Conservation (phyloP, 2,888 invertebrate genomes). For the Zaprionus bogoriensis region DNA sequence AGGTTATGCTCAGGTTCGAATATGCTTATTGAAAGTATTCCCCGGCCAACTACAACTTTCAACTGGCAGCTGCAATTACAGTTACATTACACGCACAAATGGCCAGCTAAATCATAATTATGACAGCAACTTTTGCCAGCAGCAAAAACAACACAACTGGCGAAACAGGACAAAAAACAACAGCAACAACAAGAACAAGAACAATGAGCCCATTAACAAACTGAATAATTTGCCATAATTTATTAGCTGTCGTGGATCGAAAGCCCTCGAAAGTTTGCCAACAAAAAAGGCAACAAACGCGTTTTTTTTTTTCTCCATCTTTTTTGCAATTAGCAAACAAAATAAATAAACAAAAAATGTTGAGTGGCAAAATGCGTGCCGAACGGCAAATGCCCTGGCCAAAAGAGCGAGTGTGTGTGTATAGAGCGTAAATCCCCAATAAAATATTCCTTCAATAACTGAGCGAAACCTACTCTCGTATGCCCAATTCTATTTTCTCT, state of each 20-base stretch:
- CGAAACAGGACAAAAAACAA: slow-evolving; percentile 26
- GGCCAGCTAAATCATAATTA: slow-evolving; percentile 65
- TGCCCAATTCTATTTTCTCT: not conserved
- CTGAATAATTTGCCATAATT: slow-evolving; percentile 64
- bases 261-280: slow-evolving; percentile 38
- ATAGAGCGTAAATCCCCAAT: not conserved
- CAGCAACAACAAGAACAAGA: slow-evolving; percentile 25
- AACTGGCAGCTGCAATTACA: slow-evolving; percentile 40
- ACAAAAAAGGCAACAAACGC: slow-evolving; percentile 10
- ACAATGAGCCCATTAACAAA: slow-evolving; percentile 58
- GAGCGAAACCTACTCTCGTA: not conserved
- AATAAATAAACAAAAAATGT: slow-evolving; percentile 17
- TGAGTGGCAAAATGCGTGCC: not conserved
- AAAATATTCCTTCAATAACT: not conserved
- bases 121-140: slow-evolving; percentile 59
- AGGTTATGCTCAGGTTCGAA: not conserved
- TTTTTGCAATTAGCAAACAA: slow-evolving; percentile 20
- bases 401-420: no score
- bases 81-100: slow-evolving; percentile 29
- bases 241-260: slow-evolving; percentile 56
- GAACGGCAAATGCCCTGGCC: not conserved
- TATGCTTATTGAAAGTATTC: slow-evolving; percentile 26
- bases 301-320: not conserved
- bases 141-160: slow-evolving; percentile 31
- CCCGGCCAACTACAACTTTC: slow-evolving; percentile 14